Conservation (phyloP, 2,797 vertebrate species). For the Enteromius thamalakanensis region DNA sequence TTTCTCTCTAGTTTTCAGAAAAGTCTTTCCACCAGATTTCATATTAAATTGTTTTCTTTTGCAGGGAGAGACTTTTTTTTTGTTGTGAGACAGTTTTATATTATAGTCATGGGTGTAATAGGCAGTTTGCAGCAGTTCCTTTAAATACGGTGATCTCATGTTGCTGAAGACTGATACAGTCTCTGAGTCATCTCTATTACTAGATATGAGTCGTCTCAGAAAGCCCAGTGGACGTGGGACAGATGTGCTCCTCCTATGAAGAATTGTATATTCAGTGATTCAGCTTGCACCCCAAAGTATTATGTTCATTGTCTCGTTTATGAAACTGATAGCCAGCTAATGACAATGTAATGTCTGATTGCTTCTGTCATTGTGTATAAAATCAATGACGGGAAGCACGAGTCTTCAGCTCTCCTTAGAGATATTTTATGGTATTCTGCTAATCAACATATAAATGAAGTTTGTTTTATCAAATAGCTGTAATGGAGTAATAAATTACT, state of each 20-base stretch:
- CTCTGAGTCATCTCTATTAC: conserved; percentile 51
- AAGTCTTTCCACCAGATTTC: background rate
- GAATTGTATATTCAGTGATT: conserved; percentile 22
- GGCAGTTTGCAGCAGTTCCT: background rate
- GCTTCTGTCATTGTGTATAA: background rate
- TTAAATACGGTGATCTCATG: conserved; percentile 38
- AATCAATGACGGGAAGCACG: conserved; percentile 25
- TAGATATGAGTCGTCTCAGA: conserved; percentile 38
- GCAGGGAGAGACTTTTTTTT: background rate
- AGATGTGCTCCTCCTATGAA: conserved; percentile 40
- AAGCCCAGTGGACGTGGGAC: conserved; percentile 23
- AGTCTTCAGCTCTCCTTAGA: background rate
- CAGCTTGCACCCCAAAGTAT: conserved; percentile 1
- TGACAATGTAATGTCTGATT: conserved; percentile 15
- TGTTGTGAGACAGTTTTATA: background rate
- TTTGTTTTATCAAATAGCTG: background rate
- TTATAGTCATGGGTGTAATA: background rate
- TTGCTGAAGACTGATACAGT: conserved; percentile 16
- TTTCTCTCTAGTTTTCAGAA: background rate
- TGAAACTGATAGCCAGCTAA: conserved; percentile 30
- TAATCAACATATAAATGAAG: conserved; percentile 1
- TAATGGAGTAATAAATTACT: background rate
- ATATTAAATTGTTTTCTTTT: conserved; percentile 1
- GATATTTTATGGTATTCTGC: conserved; percentile 1
- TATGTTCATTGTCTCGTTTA: conserved; percentile 1